A percentile compares a stretch with the other conserved stretches of the same genome.
Evolutionary conservation across 2,888 invertebrate genomes (phyloP).

Genomic region (Lathronympha strigana): DNA sequence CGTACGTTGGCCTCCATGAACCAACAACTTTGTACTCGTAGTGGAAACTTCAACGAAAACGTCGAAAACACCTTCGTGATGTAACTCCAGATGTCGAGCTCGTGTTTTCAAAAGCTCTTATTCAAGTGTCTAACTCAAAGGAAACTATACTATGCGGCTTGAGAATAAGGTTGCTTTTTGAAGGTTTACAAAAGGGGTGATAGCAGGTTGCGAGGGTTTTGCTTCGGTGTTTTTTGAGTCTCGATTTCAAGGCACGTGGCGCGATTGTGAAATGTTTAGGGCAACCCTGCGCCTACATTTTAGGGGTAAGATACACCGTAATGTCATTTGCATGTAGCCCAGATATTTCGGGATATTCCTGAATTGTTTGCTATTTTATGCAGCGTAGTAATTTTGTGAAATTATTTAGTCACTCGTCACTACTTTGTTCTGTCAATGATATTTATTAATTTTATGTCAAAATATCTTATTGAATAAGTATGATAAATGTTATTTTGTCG

Average conservation of each 20-base stretch:
- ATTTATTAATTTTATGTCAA: too few species aligned
- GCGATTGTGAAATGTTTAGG: conserved; percentile 25
- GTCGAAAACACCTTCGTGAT: conserved; percentile 34
- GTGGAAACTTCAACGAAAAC: conserved; percentile 31
- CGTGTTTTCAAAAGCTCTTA: conserved; percentile 6
- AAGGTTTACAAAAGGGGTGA: not conserved
- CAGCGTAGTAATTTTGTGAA: too few species aligned
- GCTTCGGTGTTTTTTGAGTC: conserved; percentile 15
- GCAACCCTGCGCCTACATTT: conserved; percentile 23
- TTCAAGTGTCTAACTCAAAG: not conserved
- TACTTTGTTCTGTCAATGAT: too few species aligned
- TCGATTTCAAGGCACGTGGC: conserved; percentile 36
- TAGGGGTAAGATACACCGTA: conserved; percentile 25
- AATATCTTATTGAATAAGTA: too few species aligned
- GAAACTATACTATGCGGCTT: not conserved
- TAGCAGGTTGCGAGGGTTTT: not conserved
- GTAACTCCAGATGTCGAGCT: conserved; percentile 19
- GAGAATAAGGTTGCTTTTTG: conserved; percentile 7
- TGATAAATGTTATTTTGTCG: too few species aligned
- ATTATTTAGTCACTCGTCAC: too few species aligned
- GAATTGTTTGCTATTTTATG: not conserved
- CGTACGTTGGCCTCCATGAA: not conserved
- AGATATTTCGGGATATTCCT: conserved; percentile 6
- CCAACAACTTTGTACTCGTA: conserved; percentile 22
- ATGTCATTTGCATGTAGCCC: conserved; percentile 29